A percentile compares a stretch with the other conserved stretches of the same genome.
Conservation (phyloP, 2,888 invertebrate species). For the Pristionchus japonicus region DNA sequence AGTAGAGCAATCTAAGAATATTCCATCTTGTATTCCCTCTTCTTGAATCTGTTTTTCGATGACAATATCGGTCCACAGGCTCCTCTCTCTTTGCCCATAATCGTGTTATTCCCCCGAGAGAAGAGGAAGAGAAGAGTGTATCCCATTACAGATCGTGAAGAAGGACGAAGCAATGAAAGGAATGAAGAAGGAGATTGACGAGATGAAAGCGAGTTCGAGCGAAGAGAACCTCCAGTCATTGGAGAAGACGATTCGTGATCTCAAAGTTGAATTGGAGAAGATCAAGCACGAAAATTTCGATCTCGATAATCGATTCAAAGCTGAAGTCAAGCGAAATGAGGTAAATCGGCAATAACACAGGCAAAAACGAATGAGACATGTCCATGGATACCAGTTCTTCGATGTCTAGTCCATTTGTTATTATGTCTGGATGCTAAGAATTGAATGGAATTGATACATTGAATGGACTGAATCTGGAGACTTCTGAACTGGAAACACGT, state of each 20-base stretch:
- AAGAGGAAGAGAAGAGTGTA: background rate
- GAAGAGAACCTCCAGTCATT: background rate
- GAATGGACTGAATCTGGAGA: background rate
- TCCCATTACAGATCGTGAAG: slow-evolving; percentile 21
- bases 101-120: background rate
- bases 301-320: slow-evolving; percentile 63
- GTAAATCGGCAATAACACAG: slow-evolving; percentile 32
- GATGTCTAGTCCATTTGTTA: background rate
- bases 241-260: slow-evolving; percentile 56
- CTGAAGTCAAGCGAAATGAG: slow-evolving; percentile 60
- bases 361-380: background rate
- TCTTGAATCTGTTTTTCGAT: background rate
- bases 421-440: background rate
- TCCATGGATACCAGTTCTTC: background rate
- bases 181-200: slow-evolving; percentile 50
- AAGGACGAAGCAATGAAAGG: slow-evolving; percentile 49
- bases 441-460: background rate
- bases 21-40: too few relatives aligned
- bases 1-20: too few relatives aligned
- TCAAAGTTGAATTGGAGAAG: slow-evolving; percentile 60
- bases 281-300: slow-evolving; percentile 61
- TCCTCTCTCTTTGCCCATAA: background rate
- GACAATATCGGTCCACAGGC: background rate
- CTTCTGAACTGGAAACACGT: background rate
- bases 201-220: slow-evolving; percentile 49